A percentile compares a stretch with the other conserved stretches of the same genome.
Evolutionary conservation across 2,888 invertebrate species (phyloP).

Genomic region (Tholera decimalis): DNA sequence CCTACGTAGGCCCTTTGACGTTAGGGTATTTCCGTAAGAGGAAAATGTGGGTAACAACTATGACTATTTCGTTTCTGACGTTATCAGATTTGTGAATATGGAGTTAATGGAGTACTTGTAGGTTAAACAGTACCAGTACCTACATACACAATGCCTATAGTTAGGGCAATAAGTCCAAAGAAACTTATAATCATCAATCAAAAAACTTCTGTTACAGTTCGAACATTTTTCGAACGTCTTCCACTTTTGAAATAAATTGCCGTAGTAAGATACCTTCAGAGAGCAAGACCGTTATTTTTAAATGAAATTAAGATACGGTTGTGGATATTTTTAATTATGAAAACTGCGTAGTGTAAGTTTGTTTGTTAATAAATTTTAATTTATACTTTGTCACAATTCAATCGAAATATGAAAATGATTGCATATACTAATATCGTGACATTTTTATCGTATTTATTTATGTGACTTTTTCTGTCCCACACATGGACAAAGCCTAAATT

Average conservation of each 20-base stretch:
- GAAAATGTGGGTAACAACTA: background rate
- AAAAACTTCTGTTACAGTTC: background rate
- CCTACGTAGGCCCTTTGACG: conserved; percentile 16
- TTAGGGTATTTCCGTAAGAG: conserved; percentile 22
- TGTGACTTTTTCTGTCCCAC: too few species aligned
- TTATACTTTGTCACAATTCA: too few species aligned
- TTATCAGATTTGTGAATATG: background rate
- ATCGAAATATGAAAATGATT: too few species aligned
- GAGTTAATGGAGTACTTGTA: too few species aligned
- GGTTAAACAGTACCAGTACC: too few species aligned
- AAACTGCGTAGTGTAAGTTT: background rate
- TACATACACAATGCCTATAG: background rate
- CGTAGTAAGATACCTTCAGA: background rate
- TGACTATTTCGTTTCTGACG: conserved; percentile 9
- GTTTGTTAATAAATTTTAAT: background rate
- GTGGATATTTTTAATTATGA: conserved; percentile 6
- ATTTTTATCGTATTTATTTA: too few species aligned
- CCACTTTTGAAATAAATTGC: conserved; percentile 1
- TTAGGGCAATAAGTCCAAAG: background rate
- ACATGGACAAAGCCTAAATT: too few species aligned
- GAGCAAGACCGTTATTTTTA: background rate
- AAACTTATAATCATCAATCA: background rate
- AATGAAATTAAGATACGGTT: conserved; percentile 12
- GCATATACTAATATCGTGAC: too few species aligned
- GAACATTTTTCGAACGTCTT: background rate